Evolutionary conservation across 2,888 invertebrate genomes (phyloP).

Genomic region (Dione juno): DNA sequence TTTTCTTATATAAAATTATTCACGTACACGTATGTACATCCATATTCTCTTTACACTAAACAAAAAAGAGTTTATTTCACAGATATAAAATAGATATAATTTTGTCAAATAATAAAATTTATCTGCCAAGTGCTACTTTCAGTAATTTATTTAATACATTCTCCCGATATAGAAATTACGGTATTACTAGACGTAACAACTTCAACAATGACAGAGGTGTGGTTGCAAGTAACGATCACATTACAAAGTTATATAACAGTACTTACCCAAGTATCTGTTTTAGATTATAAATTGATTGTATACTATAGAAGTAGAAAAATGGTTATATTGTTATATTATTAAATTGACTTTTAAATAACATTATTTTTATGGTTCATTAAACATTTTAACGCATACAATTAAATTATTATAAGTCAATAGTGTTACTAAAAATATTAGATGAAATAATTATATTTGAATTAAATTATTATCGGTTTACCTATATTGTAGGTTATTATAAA

Average conservation of each 20-base stretch:
- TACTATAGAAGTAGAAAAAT: slow-evolving; percentile 45
- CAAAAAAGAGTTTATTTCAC: not conserved
- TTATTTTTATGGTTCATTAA: not conserved
- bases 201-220: slow-evolving; percentile 14
- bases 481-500: not conserved
- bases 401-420: not conserved
- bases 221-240: slow-evolving; percentile 40
- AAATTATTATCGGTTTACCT: no score
- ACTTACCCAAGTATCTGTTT: slow-evolving; percentile 50
- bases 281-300: slow-evolving; percentile 54
- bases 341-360: no score
- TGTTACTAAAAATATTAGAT: not conserved
- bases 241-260: slow-evolving; percentile 52
- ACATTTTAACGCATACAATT: not conserved
- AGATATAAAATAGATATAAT: not conserved
- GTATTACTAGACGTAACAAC: not conserved
- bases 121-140: not conserved
- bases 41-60: not conserved
- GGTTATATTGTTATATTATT: not conserved
- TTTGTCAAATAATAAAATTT: not conserved
- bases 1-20: slow-evolving; percentile 31
- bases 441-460: not conserved
- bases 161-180: not conserved
- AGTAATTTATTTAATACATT: not conserved
- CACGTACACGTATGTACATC: not conserved